Evolutionary conservation across 2,113 vertebrate genomes (phyloP).

Genomic region (Oncorhynchus gorbuscha): DNA sequence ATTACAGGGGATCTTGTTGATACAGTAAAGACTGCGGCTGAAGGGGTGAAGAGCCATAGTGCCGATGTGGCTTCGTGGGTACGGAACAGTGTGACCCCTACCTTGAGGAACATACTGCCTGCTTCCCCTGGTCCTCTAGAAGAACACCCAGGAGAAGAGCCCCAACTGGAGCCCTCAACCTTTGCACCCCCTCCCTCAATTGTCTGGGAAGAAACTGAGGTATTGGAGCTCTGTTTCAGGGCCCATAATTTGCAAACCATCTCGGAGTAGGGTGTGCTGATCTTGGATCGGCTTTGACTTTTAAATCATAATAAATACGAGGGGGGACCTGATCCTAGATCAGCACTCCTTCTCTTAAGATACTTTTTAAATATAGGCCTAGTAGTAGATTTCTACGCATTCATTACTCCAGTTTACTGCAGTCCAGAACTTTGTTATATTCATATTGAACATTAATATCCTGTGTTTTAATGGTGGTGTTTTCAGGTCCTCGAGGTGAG

Average conservation of each 20-base stretch:
- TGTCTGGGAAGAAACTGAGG: constrained; percentile 49
- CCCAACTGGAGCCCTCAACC: constrained; percentile 34
- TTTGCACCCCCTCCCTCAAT: constrained; percentile 38
- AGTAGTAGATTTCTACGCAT: too few species aligned
- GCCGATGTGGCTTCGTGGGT: constrained; percentile 71
- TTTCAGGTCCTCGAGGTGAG: constrained; percentile 69
- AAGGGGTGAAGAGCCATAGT: constrained; percentile 72
- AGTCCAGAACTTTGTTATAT: neutral
- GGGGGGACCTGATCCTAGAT: too few species aligned
- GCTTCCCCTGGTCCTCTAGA: constrained; percentile 51
- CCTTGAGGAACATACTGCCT: constrained; percentile 61
- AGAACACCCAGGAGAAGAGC: neutral
- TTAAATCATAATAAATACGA: too few species aligned
- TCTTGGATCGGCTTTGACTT: too few species aligned
- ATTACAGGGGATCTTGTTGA: constrained; percentile 71
- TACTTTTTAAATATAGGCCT: too few species aligned
- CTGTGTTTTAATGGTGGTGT: constrained; percentile 19
- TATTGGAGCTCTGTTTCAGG: constrained; percentile 8
- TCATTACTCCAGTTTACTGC: too few species aligned
- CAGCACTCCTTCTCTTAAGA: too few species aligned
- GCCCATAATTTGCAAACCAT: too few species aligned
- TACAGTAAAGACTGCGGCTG: constrained; percentile 69
- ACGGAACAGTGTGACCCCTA: constrained; percentile 64
- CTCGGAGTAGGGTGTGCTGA: too few species aligned
- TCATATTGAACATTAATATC: neutral